Conservation (phyloP, 2,888 invertebrate species). For the Caenorhabditis auriculariae region DNA sequence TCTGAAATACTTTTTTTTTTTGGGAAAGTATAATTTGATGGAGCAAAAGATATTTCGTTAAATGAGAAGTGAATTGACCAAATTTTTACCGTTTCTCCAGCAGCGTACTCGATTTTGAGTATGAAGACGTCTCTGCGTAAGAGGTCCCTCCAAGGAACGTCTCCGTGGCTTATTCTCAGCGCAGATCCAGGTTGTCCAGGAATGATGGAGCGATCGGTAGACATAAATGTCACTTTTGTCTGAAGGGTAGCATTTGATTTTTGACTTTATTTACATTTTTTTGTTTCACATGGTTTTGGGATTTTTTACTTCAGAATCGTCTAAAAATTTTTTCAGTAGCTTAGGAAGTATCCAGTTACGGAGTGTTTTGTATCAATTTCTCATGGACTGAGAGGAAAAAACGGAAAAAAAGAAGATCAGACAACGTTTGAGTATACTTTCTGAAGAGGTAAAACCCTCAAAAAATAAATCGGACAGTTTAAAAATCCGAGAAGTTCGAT, state of each 20-base stretch:
- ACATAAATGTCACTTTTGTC: constrained; percentile 48
- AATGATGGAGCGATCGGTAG: constrained; percentile 28
- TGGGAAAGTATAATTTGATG: neutral
- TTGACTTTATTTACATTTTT: too few relatives aligned
- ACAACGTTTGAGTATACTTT: too few relatives aligned
- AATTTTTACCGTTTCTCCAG: constrained; percentile 7
- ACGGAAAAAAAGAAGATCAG: too few relatives aligned
- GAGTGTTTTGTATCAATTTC: too few relatives aligned
- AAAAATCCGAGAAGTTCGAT: too few relatives aligned
- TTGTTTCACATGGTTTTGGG: constrained; percentile 4
- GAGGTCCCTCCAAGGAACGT: constrained; percentile 41
- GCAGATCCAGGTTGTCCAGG: constrained; percentile 2
- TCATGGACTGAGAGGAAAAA: too few relatives aligned
- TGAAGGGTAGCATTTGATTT: constrained; percentile 16
- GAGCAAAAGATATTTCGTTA: too few relatives aligned
- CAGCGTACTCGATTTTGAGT: constrained; percentile 56
- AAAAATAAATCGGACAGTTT: too few relatives aligned
- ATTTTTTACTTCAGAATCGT: too few relatives aligned
- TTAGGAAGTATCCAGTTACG: too few relatives aligned
- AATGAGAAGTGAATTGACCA: neutral
- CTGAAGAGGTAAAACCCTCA: too few relatives aligned
- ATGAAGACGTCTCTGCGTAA: constrained; percentile 49
- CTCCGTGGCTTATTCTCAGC: constrained; percentile 1
- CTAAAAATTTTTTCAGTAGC: constrained; percentile 37
- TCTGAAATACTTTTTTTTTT: constrained; percentile 6